These are phyloP conservation scores for Brachionus rubens DNA, from an alignment of 1,140 invertebrate genomes.

Conservation along the genomic window DNA sequence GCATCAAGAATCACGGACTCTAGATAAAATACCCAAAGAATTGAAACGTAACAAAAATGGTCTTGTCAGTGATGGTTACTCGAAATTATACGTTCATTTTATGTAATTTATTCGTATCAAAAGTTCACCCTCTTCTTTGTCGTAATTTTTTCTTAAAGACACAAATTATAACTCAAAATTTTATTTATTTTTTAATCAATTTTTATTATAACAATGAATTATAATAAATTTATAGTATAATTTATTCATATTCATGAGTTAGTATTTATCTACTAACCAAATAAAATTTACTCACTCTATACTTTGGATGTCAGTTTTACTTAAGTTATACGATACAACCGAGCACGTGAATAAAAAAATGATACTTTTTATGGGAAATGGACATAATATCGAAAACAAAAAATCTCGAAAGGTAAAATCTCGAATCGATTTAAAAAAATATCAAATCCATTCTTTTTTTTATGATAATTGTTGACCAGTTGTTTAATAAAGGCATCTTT, in stretches of 20 bases:
- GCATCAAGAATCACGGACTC: neutral
- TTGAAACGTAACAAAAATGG: neutral
- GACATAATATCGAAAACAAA: neutral
- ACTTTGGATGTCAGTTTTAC: too few species aligned
- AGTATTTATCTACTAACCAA: too few species aligned
- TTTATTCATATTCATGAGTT: too few species aligned
- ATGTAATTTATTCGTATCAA: conserved; percentile 17
- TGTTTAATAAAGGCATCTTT: neutral
- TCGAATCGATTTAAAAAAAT: neutral
- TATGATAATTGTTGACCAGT: neutral
- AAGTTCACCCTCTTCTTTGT: neutral
- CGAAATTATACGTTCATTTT: neutral
- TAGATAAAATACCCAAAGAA: conserved; percentile 13
- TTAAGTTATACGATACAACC: too few species aligned
- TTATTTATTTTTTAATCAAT: too few species aligned
- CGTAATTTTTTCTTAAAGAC: too few species aligned
- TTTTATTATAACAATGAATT: too few species aligned
- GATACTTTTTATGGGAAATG: too few species aligned
- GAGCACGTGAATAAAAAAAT: too few species aligned
- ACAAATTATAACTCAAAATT: too few species aligned
- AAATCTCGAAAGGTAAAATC: neutral
- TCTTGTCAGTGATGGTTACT: neutral
- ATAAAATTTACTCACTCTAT: too few species aligned
- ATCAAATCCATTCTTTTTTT: neutral
- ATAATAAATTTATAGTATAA: too few species aligned